These are phyloP conservation scores for Bombycilla garrulus DNA, from an alignment of 2,113 vertebrate species.

Conservation along the genomic window DNA sequence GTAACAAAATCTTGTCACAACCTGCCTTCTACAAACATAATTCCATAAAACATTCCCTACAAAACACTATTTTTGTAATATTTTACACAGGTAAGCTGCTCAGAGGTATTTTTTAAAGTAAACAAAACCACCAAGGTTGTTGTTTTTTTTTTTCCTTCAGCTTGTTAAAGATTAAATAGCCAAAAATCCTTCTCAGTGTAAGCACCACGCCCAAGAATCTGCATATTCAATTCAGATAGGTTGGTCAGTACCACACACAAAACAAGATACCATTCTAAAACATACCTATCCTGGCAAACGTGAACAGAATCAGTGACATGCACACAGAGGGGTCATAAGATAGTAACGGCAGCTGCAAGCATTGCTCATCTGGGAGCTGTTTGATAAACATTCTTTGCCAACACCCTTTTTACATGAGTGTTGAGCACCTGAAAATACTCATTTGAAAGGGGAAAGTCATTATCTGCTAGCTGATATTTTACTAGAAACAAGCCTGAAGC, in stretches of 20 bases:
- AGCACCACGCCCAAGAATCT: conserved; percentile 1
- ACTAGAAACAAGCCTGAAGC: not conserved
- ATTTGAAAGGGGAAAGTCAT: not conserved
- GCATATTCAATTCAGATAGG: not conserved
- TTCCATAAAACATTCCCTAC: not conserved
- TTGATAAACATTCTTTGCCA: conserved; percentile 17
- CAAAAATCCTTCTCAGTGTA: not conserved
- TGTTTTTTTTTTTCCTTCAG: not conserved
- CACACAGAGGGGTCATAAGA: not conserved
- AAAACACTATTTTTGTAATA: not conserved
- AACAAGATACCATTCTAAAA: not conserved
- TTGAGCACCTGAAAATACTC: not conserved
- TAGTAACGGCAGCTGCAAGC: not conserved
- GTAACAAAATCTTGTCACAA: not conserved
- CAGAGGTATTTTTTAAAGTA: not conserved
- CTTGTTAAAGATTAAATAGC: not conserved
- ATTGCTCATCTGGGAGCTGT: not conserved
- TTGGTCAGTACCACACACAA: not conserved
- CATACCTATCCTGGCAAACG: not conserved
- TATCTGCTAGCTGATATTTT: not conserved
- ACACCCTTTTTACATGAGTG: not conserved
- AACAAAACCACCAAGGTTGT: not conserved
- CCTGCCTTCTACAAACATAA: not conserved
- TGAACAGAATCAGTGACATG: not conserved
- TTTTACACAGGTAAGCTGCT: not conserved